Base-by-base conservation (phyloP, 2,888 invertebrate genomes). In the Drosophila buzzatii region DNA sequence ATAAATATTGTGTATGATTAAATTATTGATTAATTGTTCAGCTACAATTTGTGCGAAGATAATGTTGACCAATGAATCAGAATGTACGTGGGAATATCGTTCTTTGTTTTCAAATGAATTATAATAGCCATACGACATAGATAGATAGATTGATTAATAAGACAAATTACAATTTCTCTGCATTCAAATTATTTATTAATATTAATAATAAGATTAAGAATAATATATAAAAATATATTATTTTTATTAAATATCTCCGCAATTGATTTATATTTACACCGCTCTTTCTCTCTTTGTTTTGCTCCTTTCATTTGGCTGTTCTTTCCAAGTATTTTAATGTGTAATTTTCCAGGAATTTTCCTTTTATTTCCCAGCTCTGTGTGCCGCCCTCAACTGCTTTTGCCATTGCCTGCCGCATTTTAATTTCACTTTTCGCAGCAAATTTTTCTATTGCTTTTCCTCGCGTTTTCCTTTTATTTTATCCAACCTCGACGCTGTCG, bases 361-460 rank as follows among this genome's bases (percentile, higher is more conserved):
- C 64, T 33, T 35, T 55, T 31, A n/a, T 51, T 61, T 67, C 49
- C 41, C 35, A 7, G 52, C 16, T 33, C 53, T 57, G 41, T 33
- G 20, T 14, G 27, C 56, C 58, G 52, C 49, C 61, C 52, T 47
- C 41, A 27, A 27, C 39, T 55, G 55, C 62, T 55, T 45, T 61
- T 49, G 49, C 39, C 44, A n/a, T 52, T 67, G 65, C 69, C 67
- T 74, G 68, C 78, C 73, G 65, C 70, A 79, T 89, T 84, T 85
- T 90, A 89, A 89, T 89, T 89, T 89, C 89, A 89, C 89, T 89
- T 89, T 89, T 89, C 80, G 70, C 73, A 58, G 73, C 71, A 73
- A 79, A 56, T 79, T 82, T 82, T 81, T 77, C 71, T 58, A 70
- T 69, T 66, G 53, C 75, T 55, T 81, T 82, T 70, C 41, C 58